Conservation (phyloP, 2,888 invertebrate genomes). For the Drosophila acutilabella region DNA sequence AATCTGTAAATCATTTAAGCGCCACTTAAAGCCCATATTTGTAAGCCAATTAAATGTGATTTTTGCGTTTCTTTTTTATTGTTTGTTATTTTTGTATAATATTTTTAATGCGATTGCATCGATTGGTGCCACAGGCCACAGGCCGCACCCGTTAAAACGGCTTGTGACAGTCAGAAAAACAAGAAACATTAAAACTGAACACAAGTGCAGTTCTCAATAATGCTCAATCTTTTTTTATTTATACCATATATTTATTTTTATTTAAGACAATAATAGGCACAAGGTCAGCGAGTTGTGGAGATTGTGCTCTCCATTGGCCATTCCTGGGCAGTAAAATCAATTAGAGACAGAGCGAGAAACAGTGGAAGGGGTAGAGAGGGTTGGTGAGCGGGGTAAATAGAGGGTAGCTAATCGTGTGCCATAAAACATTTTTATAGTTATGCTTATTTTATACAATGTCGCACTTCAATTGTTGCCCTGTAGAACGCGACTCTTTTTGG, state of each 20-base stretch:
- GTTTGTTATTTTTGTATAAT: slow-evolving; percentile 14
- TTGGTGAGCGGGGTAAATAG: neutral
- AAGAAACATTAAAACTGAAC: slow-evolving; percentile 58
- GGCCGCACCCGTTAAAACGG: slow-evolving; percentile 43
- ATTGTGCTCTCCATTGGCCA: slow-evolving; percentile 46
- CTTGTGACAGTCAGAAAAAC: slow-evolving; percentile 39
- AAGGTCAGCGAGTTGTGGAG: slow-evolving; percentile 69
- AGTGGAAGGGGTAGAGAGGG: neutral
- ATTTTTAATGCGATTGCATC: slow-evolving; percentile 23
- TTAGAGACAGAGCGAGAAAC: slow-evolving; percentile 1
- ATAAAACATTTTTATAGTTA: slow-evolving; percentile 37
- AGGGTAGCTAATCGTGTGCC: slow-evolving; percentile 37
- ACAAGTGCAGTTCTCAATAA: slow-evolving; percentile 55
- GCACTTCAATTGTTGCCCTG: slow-evolving; percentile 59
- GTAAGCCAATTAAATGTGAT: slow-evolving; percentile 51
- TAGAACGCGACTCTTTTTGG: slow-evolving; percentile 16
- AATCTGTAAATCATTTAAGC: slow-evolving; percentile 57
- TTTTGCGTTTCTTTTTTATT: neutral
- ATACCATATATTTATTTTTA: slow-evolving; percentile 3
- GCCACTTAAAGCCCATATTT: slow-evolving; percentile 58
- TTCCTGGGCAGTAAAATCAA: slow-evolving; percentile 42
- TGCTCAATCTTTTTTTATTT: slow-evolving; percentile 16
- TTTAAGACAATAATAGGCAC: slow-evolving; percentile 64
- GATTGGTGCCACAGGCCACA: slow-evolving; percentile 44
- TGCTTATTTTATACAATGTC: slow-evolving; percentile 13